Base-by-base conservation (phyloP, 2,888 invertebrate genomes). In the Hydropsyche betteni region DNA sequence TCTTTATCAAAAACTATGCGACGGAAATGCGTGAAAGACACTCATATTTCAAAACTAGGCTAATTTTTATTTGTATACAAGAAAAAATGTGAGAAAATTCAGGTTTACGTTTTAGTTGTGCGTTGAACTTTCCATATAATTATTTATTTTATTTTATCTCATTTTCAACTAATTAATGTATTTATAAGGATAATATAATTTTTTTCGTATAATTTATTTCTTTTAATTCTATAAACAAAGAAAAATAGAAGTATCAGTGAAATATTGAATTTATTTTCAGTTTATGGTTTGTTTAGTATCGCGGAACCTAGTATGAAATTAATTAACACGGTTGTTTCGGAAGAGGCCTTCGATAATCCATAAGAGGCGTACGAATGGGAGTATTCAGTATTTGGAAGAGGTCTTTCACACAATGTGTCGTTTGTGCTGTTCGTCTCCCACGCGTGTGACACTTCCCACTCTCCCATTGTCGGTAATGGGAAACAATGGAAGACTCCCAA, bases 361-460 rank as follows among this genome's bases (percentile, higher is more conserved):
- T 44, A 44, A 10, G 10, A 44, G 10, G 44, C 6, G 44, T 44
- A 44, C 44, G 58, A 58, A 58, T 16, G 24, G 24, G 58, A 58
- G 5, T 24, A 8, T 3, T 58, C 16, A 14, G 24, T 14, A 24
- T 58, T 58, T 14, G 58, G 58, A 24, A 8, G 58, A 14, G 58
- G 44, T 44, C 44, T 44, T 44, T 44, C 58, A 58, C 58, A 64
- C 64, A 64, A 64, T 64, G 36, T 64, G 64, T 64, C 64, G 64
- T 64, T 64, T 64, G 36, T 36, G 36, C 12, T 36, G 34, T 64
- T 33, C 7, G n/a, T 36, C 24, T 64, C 64, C 64, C 64, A 64
- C 64, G 64, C 64, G 64, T 36, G 64, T 64, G 36, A 33, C 64
- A 64, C 64, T 64, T 64, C 64, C 64, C 64, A 64, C 34, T 64